phyloP scores from a whole-genome alignment of 2,888 invertebrate genomes.

The Antheraea assamensis region DNA sequence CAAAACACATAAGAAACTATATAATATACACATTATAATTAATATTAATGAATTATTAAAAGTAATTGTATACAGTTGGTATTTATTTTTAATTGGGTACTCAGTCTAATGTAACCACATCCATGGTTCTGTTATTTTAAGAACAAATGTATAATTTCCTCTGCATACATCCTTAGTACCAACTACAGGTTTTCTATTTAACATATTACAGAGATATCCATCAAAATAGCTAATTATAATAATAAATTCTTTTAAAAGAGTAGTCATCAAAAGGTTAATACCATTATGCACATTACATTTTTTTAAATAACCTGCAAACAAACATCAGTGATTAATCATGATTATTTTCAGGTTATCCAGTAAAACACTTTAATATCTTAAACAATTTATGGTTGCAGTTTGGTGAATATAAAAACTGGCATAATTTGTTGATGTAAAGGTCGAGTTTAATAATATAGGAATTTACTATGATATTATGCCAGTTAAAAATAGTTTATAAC shows the following conservation, averaged over 20 bases:
- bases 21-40: background rate
- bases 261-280: slow-evolving; percentile 12
- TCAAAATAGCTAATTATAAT: background rate
- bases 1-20: background rate
- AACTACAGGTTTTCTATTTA: background rate
- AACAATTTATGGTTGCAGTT: background rate
- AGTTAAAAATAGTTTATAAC: background rate
- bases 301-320: slow-evolving; percentile 1
- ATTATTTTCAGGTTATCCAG: background rate
- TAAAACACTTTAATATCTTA: background rate
- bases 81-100: no score
- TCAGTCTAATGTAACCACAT: background rate
- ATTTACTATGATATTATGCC: background rate
- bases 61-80: no score
- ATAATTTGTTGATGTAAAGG: background rate
- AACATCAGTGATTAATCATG: background rate
- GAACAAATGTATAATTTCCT: background rate
- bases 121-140: background rate
- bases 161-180: background rate
- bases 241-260: background rate
- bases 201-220: background rate
- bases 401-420: background rate
- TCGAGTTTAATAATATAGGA: background rate
- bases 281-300: slow-evolving; percentile 11
- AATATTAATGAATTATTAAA: background rate